Evolutionary conservation across 2,888 invertebrate species (phyloP).

Genomic region (Tetrapedia diversipes): DNA sequence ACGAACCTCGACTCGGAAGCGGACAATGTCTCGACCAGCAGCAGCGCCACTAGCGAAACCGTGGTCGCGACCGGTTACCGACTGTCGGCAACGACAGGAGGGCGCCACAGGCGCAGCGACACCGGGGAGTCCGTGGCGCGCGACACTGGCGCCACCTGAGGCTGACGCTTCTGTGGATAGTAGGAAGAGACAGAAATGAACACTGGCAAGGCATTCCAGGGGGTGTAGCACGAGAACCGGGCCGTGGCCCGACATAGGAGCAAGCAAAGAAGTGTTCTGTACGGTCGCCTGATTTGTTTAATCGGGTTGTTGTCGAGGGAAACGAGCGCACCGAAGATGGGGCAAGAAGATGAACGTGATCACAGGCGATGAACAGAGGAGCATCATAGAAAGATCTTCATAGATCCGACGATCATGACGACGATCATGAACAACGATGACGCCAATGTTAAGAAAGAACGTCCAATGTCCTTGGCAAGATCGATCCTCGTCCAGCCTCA

Average conservation of each 20-base stretch:
- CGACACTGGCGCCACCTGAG: conserved; percentile 70
- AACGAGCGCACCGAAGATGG: neutral
- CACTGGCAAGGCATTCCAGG: conserved; percentile 71
- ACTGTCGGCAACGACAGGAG: conserved; percentile 12
- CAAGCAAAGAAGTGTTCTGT: conserved; percentile 46
- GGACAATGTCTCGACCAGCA: conserved; percentile 14
- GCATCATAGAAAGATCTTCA: neutral
- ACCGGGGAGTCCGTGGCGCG: conserved; percentile 55
- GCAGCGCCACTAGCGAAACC: conserved; percentile 5
- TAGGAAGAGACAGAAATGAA: conserved; percentile 63
- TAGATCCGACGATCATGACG: neutral
- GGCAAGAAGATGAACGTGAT: neutral
- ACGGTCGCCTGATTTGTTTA: conserved; percentile 27
- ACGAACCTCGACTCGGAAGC: conserved; percentile 27
- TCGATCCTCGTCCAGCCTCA: conserved; percentile 7
- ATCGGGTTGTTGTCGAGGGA: conserved; percentile 23
- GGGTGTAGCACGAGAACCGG: conserved; percentile 43
- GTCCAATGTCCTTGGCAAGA: conserved; percentile 4
- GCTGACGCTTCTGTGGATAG: conserved; percentile 49
- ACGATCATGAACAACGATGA: neutral
- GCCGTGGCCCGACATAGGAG: conserved; percentile 37
- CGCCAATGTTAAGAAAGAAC: neutral
- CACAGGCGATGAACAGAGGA: neutral
- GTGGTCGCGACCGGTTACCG: conserved; percentile 22
- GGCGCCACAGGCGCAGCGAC: conserved; percentile 47